Conservation (phyloP, 2,113 vertebrate species). For the Mungos mungo region DNA sequence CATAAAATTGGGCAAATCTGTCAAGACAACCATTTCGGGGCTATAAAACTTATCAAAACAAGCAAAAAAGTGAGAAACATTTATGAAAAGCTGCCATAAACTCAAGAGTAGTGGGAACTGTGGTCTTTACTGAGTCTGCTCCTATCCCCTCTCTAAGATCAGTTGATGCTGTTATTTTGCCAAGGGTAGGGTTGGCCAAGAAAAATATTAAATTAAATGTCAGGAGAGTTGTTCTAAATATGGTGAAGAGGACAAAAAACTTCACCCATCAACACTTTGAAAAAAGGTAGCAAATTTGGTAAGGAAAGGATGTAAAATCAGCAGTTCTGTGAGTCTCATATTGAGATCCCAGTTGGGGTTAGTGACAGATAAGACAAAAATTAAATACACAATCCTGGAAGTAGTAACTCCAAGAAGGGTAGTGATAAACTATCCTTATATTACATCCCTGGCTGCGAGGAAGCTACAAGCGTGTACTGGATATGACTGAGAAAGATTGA, state of each 20-base stretch:
- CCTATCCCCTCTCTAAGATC: neutral
- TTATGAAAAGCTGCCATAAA: neutral
- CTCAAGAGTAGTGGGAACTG: neutral
- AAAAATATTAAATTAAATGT: neutral
- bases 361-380: neutral
- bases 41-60: neutral
- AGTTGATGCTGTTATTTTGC: neutral
- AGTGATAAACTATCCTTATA: neutral
- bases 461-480: neutral
- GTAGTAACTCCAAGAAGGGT: neutral
- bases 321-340: neutral
- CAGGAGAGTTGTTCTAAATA: neutral
- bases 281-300: neutral
- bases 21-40: neutral
- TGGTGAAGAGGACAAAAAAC: no score
- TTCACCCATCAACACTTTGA: neutral
- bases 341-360: neutral
- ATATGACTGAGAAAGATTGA: neutral
- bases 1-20: neutral
- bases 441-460: neutral
- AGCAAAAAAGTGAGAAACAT: neutral
- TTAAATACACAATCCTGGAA: neutral
- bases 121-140: neutral
- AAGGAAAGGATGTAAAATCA: neutral
- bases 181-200: neutral